Evolutionary conservation across 2,797 vertebrate species (phyloP), one percentile per base, ranked within the genome.

Genomic region (Gallirallus australis): DNA sequence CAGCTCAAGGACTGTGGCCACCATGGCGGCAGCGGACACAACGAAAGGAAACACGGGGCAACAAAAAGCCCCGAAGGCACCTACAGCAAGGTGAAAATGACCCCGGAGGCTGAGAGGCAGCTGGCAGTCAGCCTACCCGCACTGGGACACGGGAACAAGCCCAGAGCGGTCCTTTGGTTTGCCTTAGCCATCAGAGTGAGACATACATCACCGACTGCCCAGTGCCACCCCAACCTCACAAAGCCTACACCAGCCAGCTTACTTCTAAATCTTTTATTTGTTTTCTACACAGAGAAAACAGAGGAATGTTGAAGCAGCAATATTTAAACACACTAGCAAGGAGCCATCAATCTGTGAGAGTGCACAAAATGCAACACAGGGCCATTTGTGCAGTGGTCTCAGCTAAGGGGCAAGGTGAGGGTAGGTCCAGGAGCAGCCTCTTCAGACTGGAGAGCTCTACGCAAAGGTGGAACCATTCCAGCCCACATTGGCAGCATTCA

Each of bases 391-490:
- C 27, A 0, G 59, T 68, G 93, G 47, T 86, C n/a, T 85, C 65
- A 76, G 42, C 86, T 72, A 65, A 69, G 8, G 72, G 86, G 65
- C 63, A 92, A 68, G 77, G 70, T 39, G n/a, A 60, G 57, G 59
- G 85, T 12, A 75, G 40, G 64, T 64, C 71, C 85, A 40, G 52
- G 57, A 86, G 18, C 78, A 85, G 78, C 53, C 50, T 83, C 54
- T 91, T 63, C 42, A 31, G n/a, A 60, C 0, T 0, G 35, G 30
- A 78, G 13, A 47, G 53, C 69, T 91, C 83, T 94, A 99, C 4
- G 98, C 99, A 75, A 99, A 99, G 53, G 99, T 99, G 54, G 98
- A 97, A 79, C 98, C 98, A 42, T 99, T 99, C 99, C 99, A 99
- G 94, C 98, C 99, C 95, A 99, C 99, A 1, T 99, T 99, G 88